A percentile compares a stretch with the other conserved stretches of the same genome.
phyloP scores from a whole-genome alignment of 2,797 vertebrate genomes.

The Poliocrania exsul region DNA sequence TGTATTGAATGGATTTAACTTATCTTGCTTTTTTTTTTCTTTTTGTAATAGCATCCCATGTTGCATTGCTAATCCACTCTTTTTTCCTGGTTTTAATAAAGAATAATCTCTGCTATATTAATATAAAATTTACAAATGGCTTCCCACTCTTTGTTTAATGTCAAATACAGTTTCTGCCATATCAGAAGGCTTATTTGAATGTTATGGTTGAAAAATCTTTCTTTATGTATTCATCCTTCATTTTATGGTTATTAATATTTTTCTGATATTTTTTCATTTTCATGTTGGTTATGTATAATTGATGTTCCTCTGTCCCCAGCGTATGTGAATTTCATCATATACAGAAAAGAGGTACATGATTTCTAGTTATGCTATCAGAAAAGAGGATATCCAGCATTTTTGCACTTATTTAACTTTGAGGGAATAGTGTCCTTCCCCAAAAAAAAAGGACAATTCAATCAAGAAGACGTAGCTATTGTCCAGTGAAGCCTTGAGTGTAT shows the following conservation, averaged over 20 bases:
- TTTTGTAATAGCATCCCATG: not conserved
- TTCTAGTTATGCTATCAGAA: not conserved
- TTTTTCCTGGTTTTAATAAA: constrained; percentile 31
- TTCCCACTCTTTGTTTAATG: not conserved
- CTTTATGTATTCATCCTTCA: not conserved
- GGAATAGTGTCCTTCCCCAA: not conserved
- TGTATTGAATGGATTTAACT: not conserved
- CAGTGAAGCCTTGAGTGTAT: not conserved
- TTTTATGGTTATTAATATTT: constrained; percentile 8
- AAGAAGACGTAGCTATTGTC: not conserved
- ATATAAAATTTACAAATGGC: constrained; percentile 10
- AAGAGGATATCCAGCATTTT: not conserved
- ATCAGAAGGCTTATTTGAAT: not conserved
- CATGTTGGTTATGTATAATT: not conserved
- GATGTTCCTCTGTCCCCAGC: not conserved
- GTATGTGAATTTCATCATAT: not conserved
- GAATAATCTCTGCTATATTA: not conserved
- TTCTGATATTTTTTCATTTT: not conserved
- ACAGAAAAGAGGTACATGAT: not conserved
- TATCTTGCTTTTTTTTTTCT: not conserved
- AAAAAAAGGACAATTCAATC: not conserved
- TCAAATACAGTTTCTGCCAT: not conserved
- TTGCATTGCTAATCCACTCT: not conserved
- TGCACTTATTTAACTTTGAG: not conserved
- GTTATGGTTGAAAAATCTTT: not conserved